These are phyloP conservation scores for Catalaphyllia jardinei DNA, from an alignment of 64 coral and sea anemone species.

Conservation along the genomic window DNA sequence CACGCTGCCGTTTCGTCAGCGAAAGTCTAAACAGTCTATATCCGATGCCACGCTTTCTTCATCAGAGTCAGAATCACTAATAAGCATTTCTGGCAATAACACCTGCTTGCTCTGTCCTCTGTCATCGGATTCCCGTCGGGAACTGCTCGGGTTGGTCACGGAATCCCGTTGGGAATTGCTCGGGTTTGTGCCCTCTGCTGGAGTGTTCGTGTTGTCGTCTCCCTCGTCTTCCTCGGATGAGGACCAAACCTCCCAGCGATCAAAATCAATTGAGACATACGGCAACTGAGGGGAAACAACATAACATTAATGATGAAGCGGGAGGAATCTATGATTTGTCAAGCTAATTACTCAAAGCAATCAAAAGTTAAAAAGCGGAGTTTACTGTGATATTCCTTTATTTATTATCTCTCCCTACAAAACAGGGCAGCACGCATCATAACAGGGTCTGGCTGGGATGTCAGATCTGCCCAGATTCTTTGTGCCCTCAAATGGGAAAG, in stretches of 20 bases:
- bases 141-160: neutral
- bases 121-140: neutral
- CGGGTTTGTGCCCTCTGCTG: conserved; percentile 17
- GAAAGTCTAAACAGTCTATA: conserved; percentile 20
- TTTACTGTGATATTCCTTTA: too few relatives aligned
- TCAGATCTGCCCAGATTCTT: too few relatives aligned
- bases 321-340: too few relatives aligned
- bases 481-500: too few relatives aligned
- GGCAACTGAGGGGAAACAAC: conserved; percentile 37
- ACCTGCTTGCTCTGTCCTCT: neutral
- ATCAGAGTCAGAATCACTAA: conserved; percentile 37
- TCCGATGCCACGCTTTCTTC: conserved; percentile 22
- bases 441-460: too few relatives aligned
- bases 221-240: conserved; percentile 78
- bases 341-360: too few relatives aligned
- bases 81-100: conserved; percentile 59
- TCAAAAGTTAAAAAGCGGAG: too few relatives aligned
- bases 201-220: conserved; percentile 1
- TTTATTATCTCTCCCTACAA: too few relatives aligned
- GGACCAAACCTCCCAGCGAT: conserved; percentile 90
- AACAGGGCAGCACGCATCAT: too few relatives aligned
- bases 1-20: neutral
- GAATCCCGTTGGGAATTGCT: neutral
- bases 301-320: neutral
- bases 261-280: conserved; percentile 75